Conservation (phyloP, 2,797 vertebrate species). For the Myotis vivesi region DNA sequence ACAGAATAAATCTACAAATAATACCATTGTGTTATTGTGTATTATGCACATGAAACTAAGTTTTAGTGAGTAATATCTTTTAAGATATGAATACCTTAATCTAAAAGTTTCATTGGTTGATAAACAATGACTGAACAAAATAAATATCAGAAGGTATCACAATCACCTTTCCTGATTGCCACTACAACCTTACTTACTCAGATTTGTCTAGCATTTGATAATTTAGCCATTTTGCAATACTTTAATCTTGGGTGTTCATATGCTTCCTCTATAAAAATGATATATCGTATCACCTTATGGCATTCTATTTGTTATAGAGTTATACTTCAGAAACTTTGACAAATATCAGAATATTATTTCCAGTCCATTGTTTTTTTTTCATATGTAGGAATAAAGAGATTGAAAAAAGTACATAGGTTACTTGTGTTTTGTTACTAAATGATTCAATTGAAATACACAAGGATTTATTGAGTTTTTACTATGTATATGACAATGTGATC, state of each 20-base stretch:
- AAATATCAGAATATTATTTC: not conserved
- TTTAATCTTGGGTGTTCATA: not conserved
- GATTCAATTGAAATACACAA: not conserved
- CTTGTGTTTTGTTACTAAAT: slow-evolving; percentile 38
- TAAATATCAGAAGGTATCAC: not conserved
- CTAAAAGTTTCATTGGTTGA: not conserved
- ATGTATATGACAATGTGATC: not conserved
- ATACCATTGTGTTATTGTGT: not conserved
- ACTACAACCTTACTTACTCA: not conserved
- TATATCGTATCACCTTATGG: not conserved
- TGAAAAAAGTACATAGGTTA: not conserved
- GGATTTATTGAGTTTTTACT: not conserved
- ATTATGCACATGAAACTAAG: not conserved
- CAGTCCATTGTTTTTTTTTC: not conserved
- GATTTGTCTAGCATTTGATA: slow-evolving; percentile 34
- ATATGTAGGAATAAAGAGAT: not conserved
- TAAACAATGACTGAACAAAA: slow-evolving; percentile 8
- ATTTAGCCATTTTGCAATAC: not conserved
- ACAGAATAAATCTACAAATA: not conserved
- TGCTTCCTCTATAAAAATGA: not conserved
- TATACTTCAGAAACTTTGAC: not conserved
- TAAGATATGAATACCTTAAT: not conserved
- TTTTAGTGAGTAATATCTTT: not conserved
- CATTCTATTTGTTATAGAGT: not conserved
- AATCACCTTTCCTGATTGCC: not conserved